Base-by-base conservation (phyloP, 2,797 vertebrate species). In the Protosalanx chinensis region DNA sequence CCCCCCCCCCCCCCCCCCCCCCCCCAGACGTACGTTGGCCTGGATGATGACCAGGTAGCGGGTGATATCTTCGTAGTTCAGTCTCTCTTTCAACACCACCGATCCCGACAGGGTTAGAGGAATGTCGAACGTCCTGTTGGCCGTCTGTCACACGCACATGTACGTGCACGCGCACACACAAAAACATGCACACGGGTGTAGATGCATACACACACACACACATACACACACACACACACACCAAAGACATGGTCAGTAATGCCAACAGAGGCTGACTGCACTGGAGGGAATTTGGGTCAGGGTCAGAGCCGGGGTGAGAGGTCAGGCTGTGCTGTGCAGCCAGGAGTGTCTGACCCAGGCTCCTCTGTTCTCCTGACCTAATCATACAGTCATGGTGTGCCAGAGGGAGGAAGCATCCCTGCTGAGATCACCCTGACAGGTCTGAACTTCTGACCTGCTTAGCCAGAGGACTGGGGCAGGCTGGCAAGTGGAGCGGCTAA, bases 31-130 rank as follows among this genome's bases (percentile, higher is more conserved):
- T 88, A 99, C 98, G 56, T 98, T 99, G 49, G 98, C 98, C 83
- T 98, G 96, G 77, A 99, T 92, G 79, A 98, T 92, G 83, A 99
- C 92, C 80, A 94, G 94, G 77, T 98, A 99, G 12, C 93, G 95
- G 0, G 94, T 97, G 84, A 94, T 97, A 68, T 98, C 96, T 86
- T 99, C 97, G 16, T 98, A 99, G 92, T 99, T 99, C 53, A 99
- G 91, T 67, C 97, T 93, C 83, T 97, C 95, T 74, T 93, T 91
- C 57, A 99, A 92, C 73, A 98, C 93, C 1, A 99, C 93, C 0
- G 96, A 93, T 79, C 98, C 98, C 1, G 96, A 96, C 78, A 99
- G 82, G 30, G 97, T 97, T 60, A 99, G 93, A 0, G 96, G 98
- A 77, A 99, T 99, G 89, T 96, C 96, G 82, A 99, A 99, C 68